Conservation (phyloP, 1,140 invertebrate genomes). For the Phocides pigmalion region DNA sequence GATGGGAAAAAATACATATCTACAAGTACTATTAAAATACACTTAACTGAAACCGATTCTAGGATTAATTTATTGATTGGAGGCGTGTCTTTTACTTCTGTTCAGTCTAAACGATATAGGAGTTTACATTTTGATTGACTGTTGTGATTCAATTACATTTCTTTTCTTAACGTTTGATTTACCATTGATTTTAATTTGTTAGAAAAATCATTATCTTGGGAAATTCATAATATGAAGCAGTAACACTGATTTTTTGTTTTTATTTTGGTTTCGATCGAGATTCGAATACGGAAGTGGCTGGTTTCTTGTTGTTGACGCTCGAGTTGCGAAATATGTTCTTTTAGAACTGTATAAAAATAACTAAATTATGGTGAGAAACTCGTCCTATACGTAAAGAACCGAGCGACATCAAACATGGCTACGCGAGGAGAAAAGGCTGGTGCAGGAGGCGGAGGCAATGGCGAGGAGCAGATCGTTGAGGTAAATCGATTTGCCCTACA, state of each 20-base stretch:
- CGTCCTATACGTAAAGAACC: conserved; percentile 33
- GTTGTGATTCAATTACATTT: neutral
- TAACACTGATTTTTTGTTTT: conserved; percentile 64
- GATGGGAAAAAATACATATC: too few species aligned
- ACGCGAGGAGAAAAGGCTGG: conserved; percentile 80
- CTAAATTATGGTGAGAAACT: conserved; percentile 74
- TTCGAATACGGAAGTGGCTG: conserved; percentile 77
- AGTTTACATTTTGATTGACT: neutral
- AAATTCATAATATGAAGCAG: neutral
- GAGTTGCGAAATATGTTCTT: conserved; percentile 69
- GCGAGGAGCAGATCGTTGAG: conserved; percentile 82
- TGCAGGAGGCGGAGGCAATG: conserved; percentile 70
- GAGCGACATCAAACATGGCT: conserved; percentile 61
- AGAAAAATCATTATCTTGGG: neutral
- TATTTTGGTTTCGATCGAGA: conserved; percentile 76
- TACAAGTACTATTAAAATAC: too few species aligned
- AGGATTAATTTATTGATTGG: too few species aligned
- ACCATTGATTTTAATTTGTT: neutral
- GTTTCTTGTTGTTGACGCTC: conserved; percentile 63
- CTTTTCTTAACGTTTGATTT: neutral
- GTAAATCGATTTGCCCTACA: conserved; percentile 80
- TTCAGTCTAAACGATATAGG: too few species aligned
- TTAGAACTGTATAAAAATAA: conserved; percentile 66
- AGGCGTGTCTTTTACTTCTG: too few species aligned
- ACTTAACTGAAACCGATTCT: too few species aligned